A percentile compares a stretch with the other conserved stretches of the same genome.
Conservation (phyloP, 1,140 invertebrate genomes). For the Brachionus sp. region DNA sequence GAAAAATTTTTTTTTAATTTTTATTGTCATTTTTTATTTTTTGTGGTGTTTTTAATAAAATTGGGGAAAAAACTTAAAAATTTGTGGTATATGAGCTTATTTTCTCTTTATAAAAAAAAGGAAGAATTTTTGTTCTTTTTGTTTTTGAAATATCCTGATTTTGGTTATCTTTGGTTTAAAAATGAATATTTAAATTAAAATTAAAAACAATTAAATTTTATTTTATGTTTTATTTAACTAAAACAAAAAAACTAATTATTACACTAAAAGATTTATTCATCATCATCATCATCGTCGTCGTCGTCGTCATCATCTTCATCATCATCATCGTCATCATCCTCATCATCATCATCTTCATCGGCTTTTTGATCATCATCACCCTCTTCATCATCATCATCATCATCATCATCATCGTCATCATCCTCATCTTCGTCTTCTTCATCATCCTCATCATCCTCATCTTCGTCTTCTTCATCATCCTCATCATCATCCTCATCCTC, state of each 20-base stretch:
- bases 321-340: conserved; percentile 17
- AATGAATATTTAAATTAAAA: too few relatives aligned
- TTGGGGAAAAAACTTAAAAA: too few relatives aligned
- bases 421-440: background rate
- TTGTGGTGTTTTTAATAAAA: too few relatives aligned
- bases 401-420: conserved; percentile 24
- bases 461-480: conserved; percentile 27
- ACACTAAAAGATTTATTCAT: background rate
- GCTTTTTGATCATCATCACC: background rate
- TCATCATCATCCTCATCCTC: background rate
- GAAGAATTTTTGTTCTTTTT: too few relatives aligned
- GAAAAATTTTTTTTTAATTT: too few relatives aligned
- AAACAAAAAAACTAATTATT: background rate
- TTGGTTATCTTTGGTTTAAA: too few relatives aligned
- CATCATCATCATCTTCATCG: background rate
- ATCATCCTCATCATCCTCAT: conserved; percentile 17
- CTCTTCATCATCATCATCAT: background rate
- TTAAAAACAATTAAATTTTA: background rate
- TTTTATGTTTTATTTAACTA: background rate
- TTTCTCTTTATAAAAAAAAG: too few relatives aligned
- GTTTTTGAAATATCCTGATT: too few relatives aligned
- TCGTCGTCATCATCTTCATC: background rate
- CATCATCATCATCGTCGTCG: background rate
- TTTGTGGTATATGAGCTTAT: too few relatives aligned
- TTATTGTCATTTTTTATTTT: too few relatives aligned